Evolutionary conservation across 2,797 vertebrate genomes (phyloP), one percentile per base, ranked within the genome.

Genomic region (Caiman crocodilus): DNA sequence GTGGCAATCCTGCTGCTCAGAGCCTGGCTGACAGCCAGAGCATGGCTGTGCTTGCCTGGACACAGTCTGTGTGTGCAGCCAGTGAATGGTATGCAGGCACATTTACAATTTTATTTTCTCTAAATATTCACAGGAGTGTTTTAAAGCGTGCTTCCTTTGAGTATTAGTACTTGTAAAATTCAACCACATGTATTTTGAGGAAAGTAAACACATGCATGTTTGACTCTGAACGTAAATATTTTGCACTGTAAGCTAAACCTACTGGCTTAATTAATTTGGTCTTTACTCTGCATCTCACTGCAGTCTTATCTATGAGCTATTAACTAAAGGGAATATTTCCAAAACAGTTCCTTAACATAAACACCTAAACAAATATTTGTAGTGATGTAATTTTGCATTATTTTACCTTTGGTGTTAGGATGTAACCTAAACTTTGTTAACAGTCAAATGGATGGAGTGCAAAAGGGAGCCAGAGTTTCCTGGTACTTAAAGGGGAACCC

Each of bases 151-250:
- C 17, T 75, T 56, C 56, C 73, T 56, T 16, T 16, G 50, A 75
- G 73, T 10, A 26, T 65, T 65, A 55, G 26, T 75, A n/a, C 50
- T 11, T 18, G 17, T 75, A 75, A 56, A 75, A 28, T 16, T 75
- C 73, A 74, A 74, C 42, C 73, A 75, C 6, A 12, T 26, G 50
- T 25, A 56, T 10, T 75, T 10, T 17, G 73, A 56, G 73, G 73
- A 75, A 56, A 56, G 26, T 56, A 20, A 18, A 17, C 26, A 16
- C 50, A 26, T 56, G 20, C 23, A 18, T 30, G 23, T 17, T 93
- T 94, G 92, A 94, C 92, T 79, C 94, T 78, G 74, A 64, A n/a
- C 82, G 94, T 95, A 95, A 95, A 95, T 96, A 96, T 92, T 97
- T 94, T 95, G 90, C 79, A 86, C 91, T 88, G 84, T 20, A 25